Conservation (phyloP, 2,797 vertebrate genomes). For the Coreius guichenoti region DNA sequence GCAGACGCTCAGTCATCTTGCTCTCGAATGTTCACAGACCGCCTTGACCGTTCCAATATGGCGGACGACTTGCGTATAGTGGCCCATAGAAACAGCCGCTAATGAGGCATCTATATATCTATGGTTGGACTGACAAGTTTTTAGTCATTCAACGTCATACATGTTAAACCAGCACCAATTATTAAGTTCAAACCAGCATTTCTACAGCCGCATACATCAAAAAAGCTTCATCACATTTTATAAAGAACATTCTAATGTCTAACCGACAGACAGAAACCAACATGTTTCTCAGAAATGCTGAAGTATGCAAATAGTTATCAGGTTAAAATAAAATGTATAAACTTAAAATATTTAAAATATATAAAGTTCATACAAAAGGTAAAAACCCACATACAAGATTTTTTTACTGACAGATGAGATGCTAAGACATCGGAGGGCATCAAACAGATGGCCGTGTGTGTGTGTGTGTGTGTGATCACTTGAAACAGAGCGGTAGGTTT, state of each 20-base stretch:
- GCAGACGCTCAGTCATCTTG: not conserved
- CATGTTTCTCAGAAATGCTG: not conserved
- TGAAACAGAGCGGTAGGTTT: not conserved
- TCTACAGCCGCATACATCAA: not conserved
- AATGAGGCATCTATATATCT: not conserved
- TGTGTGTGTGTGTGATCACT: not conserved
- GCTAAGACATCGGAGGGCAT: conserved; percentile 21
- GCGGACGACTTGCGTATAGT: not conserved
- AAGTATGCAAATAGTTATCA: conserved; percentile 10
- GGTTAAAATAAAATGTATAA: conserved; percentile 48
- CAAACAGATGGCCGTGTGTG: not conserved
- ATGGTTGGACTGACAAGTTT: not conserved
- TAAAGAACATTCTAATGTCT: conserved; percentile 30
- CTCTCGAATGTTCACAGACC: not conserved
- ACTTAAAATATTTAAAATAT: conserved; percentile 39
- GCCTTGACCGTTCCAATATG: not conserved
- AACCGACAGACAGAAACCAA: conserved; percentile 19
- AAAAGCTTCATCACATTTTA: conserved; percentile 4
- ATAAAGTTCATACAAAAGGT: conserved; percentile 55
- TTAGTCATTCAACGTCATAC: not conserved
- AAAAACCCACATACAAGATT: conserved; percentile 44
- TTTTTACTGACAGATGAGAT: conserved; percentile 36
- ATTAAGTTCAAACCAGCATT: not conserved
- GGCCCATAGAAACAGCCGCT: no score
- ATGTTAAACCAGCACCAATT: conserved; percentile 1